Evolutionary conservation across 2,797 vertebrate species (phyloP).

Genomic region (Hirundo rustica): DNA sequence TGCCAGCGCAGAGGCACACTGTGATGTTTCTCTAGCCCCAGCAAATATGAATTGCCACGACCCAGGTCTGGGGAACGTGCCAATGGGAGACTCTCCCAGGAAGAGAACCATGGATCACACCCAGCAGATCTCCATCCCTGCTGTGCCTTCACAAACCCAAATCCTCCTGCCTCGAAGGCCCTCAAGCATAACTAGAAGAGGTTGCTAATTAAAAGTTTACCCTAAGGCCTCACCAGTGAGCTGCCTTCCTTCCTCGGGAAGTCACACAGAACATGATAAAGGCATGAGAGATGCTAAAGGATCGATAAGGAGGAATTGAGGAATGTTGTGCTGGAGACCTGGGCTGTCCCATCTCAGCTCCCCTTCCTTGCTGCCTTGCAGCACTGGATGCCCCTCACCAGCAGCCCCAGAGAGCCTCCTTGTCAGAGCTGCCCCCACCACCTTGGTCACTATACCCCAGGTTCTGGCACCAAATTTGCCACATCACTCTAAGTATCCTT

Average conservation of each 20-base stretch:
- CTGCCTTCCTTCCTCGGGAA: neutral
- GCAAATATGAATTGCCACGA: neutral
- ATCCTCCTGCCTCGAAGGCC: neutral
- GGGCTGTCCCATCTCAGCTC: neutral
- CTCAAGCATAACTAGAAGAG: neutral
- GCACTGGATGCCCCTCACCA: neutral
- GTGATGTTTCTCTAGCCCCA: neutral
- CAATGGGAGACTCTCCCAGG: neutral
- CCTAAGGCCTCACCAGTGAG: neutral
- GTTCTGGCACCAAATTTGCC: neutral
- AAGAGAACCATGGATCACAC: neutral
- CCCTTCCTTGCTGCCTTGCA: neutral
- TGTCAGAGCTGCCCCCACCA: neutral
- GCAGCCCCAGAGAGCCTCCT: neutral
- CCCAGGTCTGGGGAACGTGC: fast-evolving
- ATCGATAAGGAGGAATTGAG: neutral
- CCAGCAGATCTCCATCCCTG: neutral
- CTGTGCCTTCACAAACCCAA: neutral
- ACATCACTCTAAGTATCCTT: neutral
- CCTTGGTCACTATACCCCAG: neutral
- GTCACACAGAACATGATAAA: neutral
- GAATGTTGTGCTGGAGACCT: neutral
- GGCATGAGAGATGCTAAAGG: neutral
- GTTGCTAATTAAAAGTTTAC: neutral
- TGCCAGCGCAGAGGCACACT: neutral